Conservation (phyloP, 1,140 invertebrate genomes). For the Dendrolimus punctatus region DNA sequence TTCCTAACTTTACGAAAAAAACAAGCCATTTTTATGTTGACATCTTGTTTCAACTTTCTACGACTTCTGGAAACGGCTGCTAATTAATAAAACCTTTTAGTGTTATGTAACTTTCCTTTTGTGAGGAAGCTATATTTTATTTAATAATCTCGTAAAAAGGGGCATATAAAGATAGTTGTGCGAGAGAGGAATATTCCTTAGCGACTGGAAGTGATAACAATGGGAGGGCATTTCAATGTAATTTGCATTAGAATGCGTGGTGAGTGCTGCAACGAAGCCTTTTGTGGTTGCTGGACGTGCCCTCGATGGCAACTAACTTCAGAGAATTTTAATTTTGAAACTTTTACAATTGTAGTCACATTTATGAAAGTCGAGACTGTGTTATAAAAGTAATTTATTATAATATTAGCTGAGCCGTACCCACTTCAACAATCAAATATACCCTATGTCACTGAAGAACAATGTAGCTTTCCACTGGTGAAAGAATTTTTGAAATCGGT, state of each 20-base stretch:
- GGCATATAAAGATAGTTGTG: constrained; percentile 21
- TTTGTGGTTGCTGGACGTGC: constrained; percentile 31
- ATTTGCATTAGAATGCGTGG: constrained; percentile 55
- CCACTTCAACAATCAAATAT: no score
- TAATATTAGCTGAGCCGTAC: no score
- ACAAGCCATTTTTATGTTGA: constrained; percentile 1
- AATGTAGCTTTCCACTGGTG: no score
- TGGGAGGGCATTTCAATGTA: constrained; percentile 48
- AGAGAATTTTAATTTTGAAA: not conserved
- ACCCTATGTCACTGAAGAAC: no score
- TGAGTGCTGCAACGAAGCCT: constrained; percentile 34
- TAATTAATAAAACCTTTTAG: no score
- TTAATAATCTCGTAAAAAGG: constrained; percentile 12
- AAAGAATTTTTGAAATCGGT: no score
- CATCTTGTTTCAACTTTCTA: no score
- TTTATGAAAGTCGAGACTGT: no score
- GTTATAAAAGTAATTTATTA: no score
- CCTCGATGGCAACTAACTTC: constrained; percentile 13
- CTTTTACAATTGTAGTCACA: no score
- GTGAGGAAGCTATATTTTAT: constrained; percentile 1
- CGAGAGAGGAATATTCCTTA: constrained; percentile 29
- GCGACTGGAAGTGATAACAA: constrained; percentile 47
- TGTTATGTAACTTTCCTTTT: no score
- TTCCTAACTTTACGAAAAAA: not conserved
- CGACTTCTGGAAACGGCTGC: no score